Conservation (phyloP, 2,113 vertebrate species). For the Psittacula cyanocephala region DNA sequence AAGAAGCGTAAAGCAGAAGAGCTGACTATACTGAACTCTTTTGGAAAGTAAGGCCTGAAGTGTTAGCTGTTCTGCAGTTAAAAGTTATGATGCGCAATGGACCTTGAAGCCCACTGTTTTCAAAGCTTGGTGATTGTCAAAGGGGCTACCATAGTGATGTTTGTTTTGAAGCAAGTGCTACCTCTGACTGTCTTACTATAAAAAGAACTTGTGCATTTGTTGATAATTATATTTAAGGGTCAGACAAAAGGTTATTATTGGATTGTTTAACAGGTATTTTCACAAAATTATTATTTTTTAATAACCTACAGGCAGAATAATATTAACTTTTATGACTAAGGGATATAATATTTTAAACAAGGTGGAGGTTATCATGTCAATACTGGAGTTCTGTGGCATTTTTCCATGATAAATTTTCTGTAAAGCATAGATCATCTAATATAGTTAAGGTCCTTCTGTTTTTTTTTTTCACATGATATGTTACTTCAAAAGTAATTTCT, state of each 20-base stretch:
- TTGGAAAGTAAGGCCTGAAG: background rate
- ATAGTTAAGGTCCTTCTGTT: background rate
- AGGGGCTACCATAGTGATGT: background rate
- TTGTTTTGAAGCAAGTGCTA: background rate
- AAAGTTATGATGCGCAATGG: background rate
- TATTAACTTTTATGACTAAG: background rate
- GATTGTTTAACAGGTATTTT: background rate
- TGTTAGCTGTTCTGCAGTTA: constrained; percentile 5
- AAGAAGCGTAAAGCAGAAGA: background rate
- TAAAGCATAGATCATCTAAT: background rate
- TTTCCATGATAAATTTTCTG: background rate
- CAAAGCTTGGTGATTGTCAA: background rate
- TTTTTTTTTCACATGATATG: background rate
- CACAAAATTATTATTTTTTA: background rate
- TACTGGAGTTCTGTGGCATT: background rate
- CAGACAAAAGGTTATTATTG: constrained; percentile 5
- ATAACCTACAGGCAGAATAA: background rate
- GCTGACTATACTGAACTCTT: background rate
- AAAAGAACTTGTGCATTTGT: background rate
- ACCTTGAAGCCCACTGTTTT: constrained; percentile 16
- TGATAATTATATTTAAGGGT: constrained; percentile 25
- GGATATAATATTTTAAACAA: background rate
- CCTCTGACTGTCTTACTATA: background rate
- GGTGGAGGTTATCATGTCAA: background rate
- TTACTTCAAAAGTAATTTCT: background rate